These are phyloP conservation scores for Drosophila borborema DNA, from an alignment of 2,888 invertebrate genomes.

Conservation along the genomic window DNA sequence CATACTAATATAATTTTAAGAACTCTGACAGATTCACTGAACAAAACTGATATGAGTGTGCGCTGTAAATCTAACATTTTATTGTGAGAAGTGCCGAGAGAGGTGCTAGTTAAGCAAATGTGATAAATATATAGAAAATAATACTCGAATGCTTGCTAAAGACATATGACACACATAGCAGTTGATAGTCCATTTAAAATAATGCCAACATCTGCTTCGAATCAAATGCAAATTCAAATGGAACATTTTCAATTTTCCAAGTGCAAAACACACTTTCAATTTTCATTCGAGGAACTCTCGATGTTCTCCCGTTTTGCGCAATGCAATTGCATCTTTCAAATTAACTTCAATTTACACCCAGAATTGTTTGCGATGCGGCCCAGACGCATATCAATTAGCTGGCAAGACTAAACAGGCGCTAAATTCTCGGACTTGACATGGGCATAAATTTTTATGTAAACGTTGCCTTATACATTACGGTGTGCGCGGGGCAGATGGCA, in stretches of 20 bases:
- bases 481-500: slow-evolving; percentile 30
- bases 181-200: neutral
- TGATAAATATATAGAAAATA: neutral
- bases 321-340: slow-evolving; percentile 66
- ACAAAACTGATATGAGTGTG: too few species aligned
- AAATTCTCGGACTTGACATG: slow-evolving; percentile 40
- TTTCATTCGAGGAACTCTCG: slow-evolving; percentile 15
- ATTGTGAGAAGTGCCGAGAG: slow-evolving; percentile 6
- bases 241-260: slow-evolving; percentile 18
- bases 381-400: slow-evolving; percentile 69
- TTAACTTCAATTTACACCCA: slow-evolving; percentile 73
- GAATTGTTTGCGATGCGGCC: slow-evolving; percentile 33
- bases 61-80: neutral
- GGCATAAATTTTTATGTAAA: slow-evolving; percentile 71
- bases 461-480: slow-evolving; percentile 27
- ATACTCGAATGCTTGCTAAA: slow-evolving; percentile 15
- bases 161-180: neutral
- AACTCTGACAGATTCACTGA: neutral
- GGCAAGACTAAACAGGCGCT: slow-evolving; percentile 61
- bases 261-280: slow-evolving; percentile 44
- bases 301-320: slow-evolving; percentile 50
- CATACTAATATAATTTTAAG: neutral
- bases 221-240: slow-evolving; percentile 19
- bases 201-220: slow-evolving; percentile 29
- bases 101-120: neutral